Percentiles rank a stretch among this genome's conserved stretches.
phyloP scores from a whole-genome alignment of 2,888 invertebrate genomes.

The Pogonocherus hispidulus region DNA sequence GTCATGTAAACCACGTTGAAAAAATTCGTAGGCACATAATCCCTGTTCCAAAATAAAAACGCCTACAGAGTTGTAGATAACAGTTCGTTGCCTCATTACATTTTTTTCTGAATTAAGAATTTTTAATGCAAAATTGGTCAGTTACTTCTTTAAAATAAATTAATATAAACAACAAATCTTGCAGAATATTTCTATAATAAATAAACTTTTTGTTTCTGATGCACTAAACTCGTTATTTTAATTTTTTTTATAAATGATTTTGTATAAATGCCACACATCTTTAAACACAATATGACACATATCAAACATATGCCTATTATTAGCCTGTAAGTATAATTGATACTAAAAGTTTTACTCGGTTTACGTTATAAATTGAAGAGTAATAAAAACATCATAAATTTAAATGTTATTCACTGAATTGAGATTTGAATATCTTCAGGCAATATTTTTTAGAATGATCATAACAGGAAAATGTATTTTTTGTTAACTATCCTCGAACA shows the following conservation, averaged over 20 bases:
- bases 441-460: no score
- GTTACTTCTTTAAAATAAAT: no score
- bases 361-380: conserved; percentile 23
- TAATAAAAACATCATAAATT: conserved; percentile 28
- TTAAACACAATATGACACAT: background rate
- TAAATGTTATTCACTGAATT: conserved; percentile 29
- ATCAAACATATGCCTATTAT: conserved; percentile 5
- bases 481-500: no score
- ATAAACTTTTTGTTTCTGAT: no score
- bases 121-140: no score
- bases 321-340: conserved; percentile 21
- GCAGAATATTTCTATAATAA: no score
- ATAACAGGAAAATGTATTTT: no score
- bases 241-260: no score
- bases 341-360: conserved; percentile 22
- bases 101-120: no score
- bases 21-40: background rate
- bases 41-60: background rate
- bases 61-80: background rate
- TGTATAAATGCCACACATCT: background rate
- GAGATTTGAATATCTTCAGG: conserved; percentile 16
- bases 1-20: background rate
- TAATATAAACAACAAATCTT: no score
- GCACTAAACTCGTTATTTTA: no score
- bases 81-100: background rate